phyloP scores from a whole-genome alignment of 2,113 vertebrate species.

The Hypocryptadius cinnamomeus region DNA sequence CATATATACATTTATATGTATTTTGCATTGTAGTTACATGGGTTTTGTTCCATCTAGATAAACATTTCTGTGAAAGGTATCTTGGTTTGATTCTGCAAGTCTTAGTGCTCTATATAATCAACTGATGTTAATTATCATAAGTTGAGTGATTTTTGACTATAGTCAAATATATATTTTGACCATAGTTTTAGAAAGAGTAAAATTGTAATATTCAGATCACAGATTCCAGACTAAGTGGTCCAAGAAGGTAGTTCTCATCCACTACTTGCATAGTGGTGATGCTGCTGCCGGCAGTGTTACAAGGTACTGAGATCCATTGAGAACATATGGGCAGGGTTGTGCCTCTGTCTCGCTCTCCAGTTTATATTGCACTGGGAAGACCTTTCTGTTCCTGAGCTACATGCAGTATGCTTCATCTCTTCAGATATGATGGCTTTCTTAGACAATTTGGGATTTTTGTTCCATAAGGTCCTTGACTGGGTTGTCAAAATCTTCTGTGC shows the following conservation, averaged over 20 bases:
- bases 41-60: background rate
- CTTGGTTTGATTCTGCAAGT: background rate
- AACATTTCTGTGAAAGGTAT: background rate
- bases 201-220: background rate
- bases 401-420: background rate
- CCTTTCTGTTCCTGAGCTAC: background rate
- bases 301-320: background rate
- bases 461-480: background rate
- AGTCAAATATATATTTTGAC: background rate
- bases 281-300: background rate
- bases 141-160: background rate
- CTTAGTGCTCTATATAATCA: background rate
- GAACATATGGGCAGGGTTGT: background rate
- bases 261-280: background rate
- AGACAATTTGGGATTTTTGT: background rate
- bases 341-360: background rate
- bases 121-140: background rate
- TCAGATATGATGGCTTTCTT: background rate
- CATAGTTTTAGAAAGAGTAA: background rate
- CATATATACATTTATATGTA: background rate
- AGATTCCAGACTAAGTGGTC: background rate
- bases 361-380: background rate
- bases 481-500: background rate
- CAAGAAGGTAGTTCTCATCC: background rate
- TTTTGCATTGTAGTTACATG: background rate